Evolutionary conservation across 2,888 invertebrate species (phyloP).

Genomic region (Athripsodes cinereus): DNA sequence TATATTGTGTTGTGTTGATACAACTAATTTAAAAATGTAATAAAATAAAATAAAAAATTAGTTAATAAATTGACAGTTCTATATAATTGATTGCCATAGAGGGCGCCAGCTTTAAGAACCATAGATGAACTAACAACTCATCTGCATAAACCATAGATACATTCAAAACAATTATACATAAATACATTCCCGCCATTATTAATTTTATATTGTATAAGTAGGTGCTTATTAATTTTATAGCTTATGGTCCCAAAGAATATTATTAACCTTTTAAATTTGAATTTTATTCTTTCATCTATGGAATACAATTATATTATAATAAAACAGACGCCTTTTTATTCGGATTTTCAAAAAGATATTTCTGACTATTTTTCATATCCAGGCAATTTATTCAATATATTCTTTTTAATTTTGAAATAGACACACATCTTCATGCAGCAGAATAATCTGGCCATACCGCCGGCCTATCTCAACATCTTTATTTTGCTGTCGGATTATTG

Average conservation of each 20-base stretch:
- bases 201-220: neutral
- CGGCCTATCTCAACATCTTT: too few relatives aligned
- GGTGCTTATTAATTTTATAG: neutral
- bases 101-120: conserved; percentile 24
- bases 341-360: too few relatives aligned
- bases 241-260: neutral
- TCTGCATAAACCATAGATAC: conserved; percentile 1
- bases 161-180: neutral
- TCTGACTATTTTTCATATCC: too few relatives aligned
- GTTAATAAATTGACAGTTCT: conserved; percentile 24
- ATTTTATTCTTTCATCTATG: neutral
- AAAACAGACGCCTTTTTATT: too few relatives aligned
- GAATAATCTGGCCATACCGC: too few relatives aligned
- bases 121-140: too few relatives aligned
- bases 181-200: neutral
- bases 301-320: too few relatives aligned
- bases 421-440: too few relatives aligned
- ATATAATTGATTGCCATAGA: conserved; percentile 21
- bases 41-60: conserved; percentile 21
- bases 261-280: neutral
- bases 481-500: too few relatives aligned
- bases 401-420: too few relatives aligned
- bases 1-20: neutral
- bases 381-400: too few relatives aligned
- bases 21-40: neutral